Percentiles rank a stretch among this genome's conserved stretches.
Evolutionary conservation across 1,140 invertebrate species (phyloP).

Genomic region (Dinoponera quadriceps): DNA sequence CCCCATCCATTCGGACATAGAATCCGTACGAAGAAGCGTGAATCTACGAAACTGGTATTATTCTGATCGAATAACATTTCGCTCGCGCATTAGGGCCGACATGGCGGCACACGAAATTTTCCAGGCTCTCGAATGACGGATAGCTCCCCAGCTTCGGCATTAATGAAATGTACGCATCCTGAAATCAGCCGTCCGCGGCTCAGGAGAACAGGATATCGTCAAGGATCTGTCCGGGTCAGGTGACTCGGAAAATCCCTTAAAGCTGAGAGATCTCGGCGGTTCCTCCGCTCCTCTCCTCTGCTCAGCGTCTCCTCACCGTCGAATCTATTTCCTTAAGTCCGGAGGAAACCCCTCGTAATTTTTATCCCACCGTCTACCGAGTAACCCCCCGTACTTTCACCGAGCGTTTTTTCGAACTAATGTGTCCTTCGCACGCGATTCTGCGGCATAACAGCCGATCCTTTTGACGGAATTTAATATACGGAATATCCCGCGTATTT

Average conservation of each 20-base stretch:
- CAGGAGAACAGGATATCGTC: conserved; percentile 19
- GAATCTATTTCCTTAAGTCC: conserved; percentile 30
- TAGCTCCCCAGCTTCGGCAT: not conserved
- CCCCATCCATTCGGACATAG: not conserved
- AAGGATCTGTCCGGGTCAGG: conserved; percentile 58
- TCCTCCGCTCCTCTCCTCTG: conserved; percentile 1
- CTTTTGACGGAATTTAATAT: conserved; percentile 42
- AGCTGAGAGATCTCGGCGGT: conserved; percentile 61
- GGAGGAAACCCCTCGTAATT: not conserved
- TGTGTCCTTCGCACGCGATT: conserved; percentile 14
- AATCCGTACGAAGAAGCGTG: not conserved
- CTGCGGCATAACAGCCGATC: not conserved
- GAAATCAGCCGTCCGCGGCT: conserved; percentile 14
- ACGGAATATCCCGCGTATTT: conserved; percentile 34
- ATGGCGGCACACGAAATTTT: not conserved
- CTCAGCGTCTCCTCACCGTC: not conserved
- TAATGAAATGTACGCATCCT: conserved; percentile 45
- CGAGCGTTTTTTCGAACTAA: conserved; percentile 2
- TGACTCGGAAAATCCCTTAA: conserved; percentile 68
- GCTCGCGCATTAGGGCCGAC: not conserved
- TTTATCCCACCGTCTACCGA: not conserved
- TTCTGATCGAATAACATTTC: not conserved
- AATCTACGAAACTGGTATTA: not conserved
- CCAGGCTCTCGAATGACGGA: not conserved
- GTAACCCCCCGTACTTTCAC: not conserved